Percentiles rank a stretch among this genome's conserved stretches.
Evolutionary conservation across 2,888 invertebrate genomes (phyloP).

Genomic region (Scaptodrosophila latifasciaeformis): DNA sequence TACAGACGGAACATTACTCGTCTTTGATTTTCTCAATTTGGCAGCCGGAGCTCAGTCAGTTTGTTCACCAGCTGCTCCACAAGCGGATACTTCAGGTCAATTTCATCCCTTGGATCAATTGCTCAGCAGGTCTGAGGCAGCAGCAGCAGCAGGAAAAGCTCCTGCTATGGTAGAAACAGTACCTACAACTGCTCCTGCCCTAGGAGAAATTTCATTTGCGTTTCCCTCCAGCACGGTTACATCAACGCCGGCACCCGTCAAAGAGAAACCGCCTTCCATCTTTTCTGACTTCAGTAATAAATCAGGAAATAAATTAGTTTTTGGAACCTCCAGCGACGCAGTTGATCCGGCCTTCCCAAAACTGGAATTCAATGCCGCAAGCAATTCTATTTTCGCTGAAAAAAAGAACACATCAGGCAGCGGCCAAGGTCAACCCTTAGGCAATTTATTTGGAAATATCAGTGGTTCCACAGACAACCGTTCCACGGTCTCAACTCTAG

Average conservation of each 20-base stretch:
- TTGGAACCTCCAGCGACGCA: conserved; percentile 18
- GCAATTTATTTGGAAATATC: no score
- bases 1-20: conserved; percentile 84
- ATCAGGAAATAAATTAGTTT: conserved; percentile 17
- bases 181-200: background rate
- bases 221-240: conserved; percentile 58
- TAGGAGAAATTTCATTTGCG: conserved; percentile 54
- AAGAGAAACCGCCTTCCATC: conserved; percentile 50
- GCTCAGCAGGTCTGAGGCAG: conserved; percentile 13
- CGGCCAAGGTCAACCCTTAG: no score
- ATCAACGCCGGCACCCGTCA: conserved; percentile 67
- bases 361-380: conserved; percentile 11
- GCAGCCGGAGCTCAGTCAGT: conserved; percentile 78
- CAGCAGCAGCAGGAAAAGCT: conserved; percentile 1
- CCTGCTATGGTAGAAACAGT: conserved; percentile 3
- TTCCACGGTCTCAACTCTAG: conserved; percentile 11
- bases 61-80: conserved; percentile 79
- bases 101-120: conserved; percentile 57
- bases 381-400: no score
- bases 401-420: no score
- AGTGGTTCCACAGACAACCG: no score
- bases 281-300: conserved; percentile 42
- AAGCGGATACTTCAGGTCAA: conserved; percentile 72
- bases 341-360: conserved; percentile 27
- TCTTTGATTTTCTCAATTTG: conserved; percentile 86